Evolutionary conservation across 2,888 invertebrate genomes (phyloP), one percentile per base, ranked within the genome.

Genomic region (Drosophila yooni): DNA sequence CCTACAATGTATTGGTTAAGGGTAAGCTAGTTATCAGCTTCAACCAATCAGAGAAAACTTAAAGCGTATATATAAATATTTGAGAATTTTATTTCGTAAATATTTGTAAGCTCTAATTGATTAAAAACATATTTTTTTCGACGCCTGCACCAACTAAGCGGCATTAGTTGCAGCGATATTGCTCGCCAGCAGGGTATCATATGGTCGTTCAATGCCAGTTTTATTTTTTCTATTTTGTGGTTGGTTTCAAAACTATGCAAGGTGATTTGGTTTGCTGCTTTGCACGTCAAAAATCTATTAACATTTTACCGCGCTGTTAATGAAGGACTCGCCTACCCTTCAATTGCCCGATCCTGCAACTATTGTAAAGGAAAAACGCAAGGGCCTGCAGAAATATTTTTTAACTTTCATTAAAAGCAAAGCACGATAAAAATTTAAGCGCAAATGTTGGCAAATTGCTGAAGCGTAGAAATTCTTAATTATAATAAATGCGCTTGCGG

Each of bases 241-340:
- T 13, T 34, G 13, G 65, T 62, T 63, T 60, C 21, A 25, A 59
- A 62, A 61, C 50, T 50, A 65, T 66, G 53, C 62, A 61, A n/a
- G 25, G 54, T 33, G 54, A 56, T 33, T 53, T 18, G 21, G 38
- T 25, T 31, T 36, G 40, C 51, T 69, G 51, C 65, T 69, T 78
- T 76, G 70, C 70, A 54, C 66, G 65, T 72, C 70, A 69, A 64
- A 77, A 88, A 86, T 88, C 88, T 88, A 86, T 86, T 81, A 88
- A 83, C 81, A 88, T 86, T 81, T 80, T 87, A 70, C 65, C 51
- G 66, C 67, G 71, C 78, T 74, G 70, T 76, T 85, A 87, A 84
- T 82, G 83, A 86, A 83, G 70, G 66, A 57, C 53, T 73, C 36
- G 53, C 57, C 18, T 27, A 27, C 33, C 34, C 21, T 2, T 33